phyloP scores from a whole-genome alignment of 2,888 invertebrate species.

The Subacronicta megacephala region DNA sequence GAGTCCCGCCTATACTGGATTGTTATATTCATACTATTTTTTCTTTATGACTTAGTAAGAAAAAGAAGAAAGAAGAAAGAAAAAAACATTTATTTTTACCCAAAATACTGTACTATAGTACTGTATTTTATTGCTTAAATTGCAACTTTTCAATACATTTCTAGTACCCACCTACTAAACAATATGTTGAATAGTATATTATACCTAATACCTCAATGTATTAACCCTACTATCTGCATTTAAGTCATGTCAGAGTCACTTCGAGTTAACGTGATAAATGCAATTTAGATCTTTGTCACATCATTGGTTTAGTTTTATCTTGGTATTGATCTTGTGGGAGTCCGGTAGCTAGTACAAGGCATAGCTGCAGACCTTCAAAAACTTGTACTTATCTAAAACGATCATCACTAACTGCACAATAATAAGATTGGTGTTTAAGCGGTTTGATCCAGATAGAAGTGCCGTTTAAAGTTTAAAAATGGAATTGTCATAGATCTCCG shows the following conservation, averaged over 20 bases:
- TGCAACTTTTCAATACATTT: too few species aligned
- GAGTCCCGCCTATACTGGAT: too few species aligned
- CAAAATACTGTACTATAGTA: too few species aligned
- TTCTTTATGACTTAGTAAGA: too few species aligned
- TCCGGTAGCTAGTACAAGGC: slow-evolving; percentile 7
- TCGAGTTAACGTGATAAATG: slow-evolving; percentile 6
- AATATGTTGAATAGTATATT: too few species aligned
- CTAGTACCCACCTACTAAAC: too few species aligned
- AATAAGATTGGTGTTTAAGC: background rate
- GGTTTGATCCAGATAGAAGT: background rate
- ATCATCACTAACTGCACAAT: slow-evolving; percentile 16
- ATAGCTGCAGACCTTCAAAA: slow-evolving; percentile 9
- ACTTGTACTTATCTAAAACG: slow-evolving; percentile 4
- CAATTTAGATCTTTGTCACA: slow-evolving; percentile 23
- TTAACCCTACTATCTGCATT: slow-evolving; percentile 34
- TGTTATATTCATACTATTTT: too few species aligned
- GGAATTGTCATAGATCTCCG: too few species aligned
- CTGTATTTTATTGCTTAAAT: too few species aligned
- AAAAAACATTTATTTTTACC: too few species aligned
- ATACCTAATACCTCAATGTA: background rate
- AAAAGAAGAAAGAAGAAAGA: too few species aligned
- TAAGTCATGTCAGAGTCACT: slow-evolving; percentile 22
- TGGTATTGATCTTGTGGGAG: slow-evolving; percentile 18
- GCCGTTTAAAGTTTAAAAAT: too few species aligned
- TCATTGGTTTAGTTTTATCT: slow-evolving; percentile 23